Evolutionary conservation across 35 echinoderm and acorn worm species (phyloP), one percentile per base, ranked within the genome.

Genomic region (Patiria miniata): DNA sequence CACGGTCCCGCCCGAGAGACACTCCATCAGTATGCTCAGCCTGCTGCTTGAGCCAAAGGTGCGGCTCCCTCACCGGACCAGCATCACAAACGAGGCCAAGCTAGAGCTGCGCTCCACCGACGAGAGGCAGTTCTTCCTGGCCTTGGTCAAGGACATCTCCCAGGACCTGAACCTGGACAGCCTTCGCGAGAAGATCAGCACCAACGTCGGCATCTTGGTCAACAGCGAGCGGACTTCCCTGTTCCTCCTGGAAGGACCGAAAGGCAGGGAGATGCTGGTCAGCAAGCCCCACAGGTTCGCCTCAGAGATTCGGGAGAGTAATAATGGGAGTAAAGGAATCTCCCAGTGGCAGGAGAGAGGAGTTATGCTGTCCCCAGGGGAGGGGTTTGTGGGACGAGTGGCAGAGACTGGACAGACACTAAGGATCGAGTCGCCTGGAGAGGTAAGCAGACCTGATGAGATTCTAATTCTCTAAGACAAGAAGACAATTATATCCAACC

Each of bases 71-170:
- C 87, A 98, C 68, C 89, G 91, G 57, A 88, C 89, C 6, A 94
- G 89, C 79, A 88, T 98, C 33, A 91, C 92, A 0, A 87, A 91
- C 26, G 96, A 98, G 73, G 85, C 80, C 1, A 98, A 98, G 79
- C 78, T 98, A 18, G 79, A 91, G 59, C 82, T 98, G 21, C 86
- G 89, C 61, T 89, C 93, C 16, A 89, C 86, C 0, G 93, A 98
- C 39, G 96, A 98, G 77, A 52, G 96, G 34, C 92, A 91, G 51
- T 98, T 98, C 68, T 98, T 98, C 83, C 86, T 98, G n/a, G 90
- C 92, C 39, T 37, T 98, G 28, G 95, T 94, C 39, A 98, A 98
- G 59, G 96, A 98, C 37, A 98, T 98, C 40, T 94, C 96, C 2
- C 93, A 98, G n/a, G 96, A 98, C 83, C 83, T 98, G 40, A 89